Evolutionary conservation across 2,113 vertebrate species (phyloP), one percentile per base, ranked within the genome.

Genomic region (Trachemys scripta): DNA sequence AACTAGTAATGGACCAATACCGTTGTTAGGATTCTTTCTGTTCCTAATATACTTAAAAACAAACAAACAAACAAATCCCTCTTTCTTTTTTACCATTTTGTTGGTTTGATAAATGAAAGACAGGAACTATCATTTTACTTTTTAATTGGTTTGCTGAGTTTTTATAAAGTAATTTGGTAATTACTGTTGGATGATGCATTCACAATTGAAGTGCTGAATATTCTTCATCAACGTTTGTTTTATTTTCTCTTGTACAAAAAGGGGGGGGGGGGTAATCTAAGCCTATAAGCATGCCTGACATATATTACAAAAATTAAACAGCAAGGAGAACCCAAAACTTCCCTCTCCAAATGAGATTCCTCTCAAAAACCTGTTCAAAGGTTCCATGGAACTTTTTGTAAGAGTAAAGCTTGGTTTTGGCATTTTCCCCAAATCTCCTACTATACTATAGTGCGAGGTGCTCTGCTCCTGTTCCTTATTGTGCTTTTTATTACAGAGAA

Each of bases 381-480:
- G 27, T 35, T 62, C 29, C 13, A 35, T 2, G 27, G 22, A 14
- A 8, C 8, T 45, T 62, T 87, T 35, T 20, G 29, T 62, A 35
- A 62, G 59, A 62, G 31, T 19, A 6, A 79, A 13, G 42, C 54
- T 1, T 51, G 4, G 4, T 42, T 51, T 42, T 31, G 49, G 57
- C 38, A 82, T 35, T 59, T 38, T 14, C 11, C 53, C 10, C 42
- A 82, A 12, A 27, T 49, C 2, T 6, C 54, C 5, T 4, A 0
- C 27, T 50, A 10, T 50, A 0, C 12, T 54, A 1, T 1, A 0
- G 0, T 0, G 4, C 13, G 17, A 20, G 19, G 17, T 1, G 12
- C 10, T 47, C 9, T 11, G 27, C 31, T 24, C 10, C 3, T 0
- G 1, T 2, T 51, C 8, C 22, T 20, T 57, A 27, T 6, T 10